Evolutionary conservation across 2,797 vertebrate genomes (phyloP).

Genomic region (Buphagus erythrorhynchus): DNA sequence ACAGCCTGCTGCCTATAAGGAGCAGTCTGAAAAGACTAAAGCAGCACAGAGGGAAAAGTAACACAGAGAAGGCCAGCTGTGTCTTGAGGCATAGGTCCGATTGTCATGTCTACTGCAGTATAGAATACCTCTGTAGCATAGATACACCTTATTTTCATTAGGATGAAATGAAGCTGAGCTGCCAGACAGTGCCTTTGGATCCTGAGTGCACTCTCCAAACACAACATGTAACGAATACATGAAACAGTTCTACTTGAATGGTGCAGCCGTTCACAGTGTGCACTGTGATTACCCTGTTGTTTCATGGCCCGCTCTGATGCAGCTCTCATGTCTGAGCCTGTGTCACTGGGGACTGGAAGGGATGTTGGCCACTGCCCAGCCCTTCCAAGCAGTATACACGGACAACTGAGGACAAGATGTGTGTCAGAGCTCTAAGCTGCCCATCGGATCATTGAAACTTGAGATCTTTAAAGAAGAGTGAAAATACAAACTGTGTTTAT

Average conservation of each 20-base stretch:
- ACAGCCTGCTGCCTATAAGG: not conserved
- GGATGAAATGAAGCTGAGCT: not conserved
- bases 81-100: not conserved
- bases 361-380: not conserved
- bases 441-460: not conserved
- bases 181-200: not conserved
- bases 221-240: not conserved
- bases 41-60: not conserved
- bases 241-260: not conserved
- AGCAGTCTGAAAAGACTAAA: constrained; percentile 7
- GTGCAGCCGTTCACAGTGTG: not conserved
- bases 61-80: not conserved
- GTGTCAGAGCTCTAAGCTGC: not conserved
- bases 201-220: not conserved
- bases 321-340: not conserved
- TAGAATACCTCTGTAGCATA: not conserved
- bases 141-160: constrained; percentile 29
- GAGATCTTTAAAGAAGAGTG: not conserved
- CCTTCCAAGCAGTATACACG: not conserved
- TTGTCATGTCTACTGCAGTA: not conserved
- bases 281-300: not conserved
- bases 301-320: not conserved
- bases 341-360: not conserved
- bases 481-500: not conserved
- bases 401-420: not conserved